A percentile compares a stretch with the other conserved stretches of the same genome.
phyloP scores from a whole-genome alignment of 2,113 vertebrate genomes.

The Sceloporus undulatus region DNA sequence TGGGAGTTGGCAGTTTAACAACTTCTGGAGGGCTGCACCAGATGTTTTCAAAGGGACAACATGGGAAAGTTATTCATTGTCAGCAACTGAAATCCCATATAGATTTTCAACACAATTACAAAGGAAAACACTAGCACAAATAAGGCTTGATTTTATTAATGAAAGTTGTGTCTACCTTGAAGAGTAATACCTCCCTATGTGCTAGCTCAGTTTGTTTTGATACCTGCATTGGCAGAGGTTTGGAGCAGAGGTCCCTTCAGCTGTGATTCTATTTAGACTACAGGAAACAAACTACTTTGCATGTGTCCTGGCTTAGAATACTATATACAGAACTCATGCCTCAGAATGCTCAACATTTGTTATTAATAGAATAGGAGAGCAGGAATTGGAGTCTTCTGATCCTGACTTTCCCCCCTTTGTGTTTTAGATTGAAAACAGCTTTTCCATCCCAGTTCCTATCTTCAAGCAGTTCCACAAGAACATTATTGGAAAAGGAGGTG shows the following conservation, averaged over 20 bases:
- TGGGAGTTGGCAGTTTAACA: too few species aligned
- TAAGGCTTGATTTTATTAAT: too few species aligned
- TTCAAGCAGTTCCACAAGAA: constrained; percentile 89
- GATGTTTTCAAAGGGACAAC: too few species aligned
- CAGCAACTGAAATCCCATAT: too few species aligned
- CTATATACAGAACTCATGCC: neutral
- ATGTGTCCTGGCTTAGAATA: neutral
- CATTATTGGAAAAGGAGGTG: constrained; percentile 86
- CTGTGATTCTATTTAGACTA: too few species aligned
- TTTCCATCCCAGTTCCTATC: constrained; percentile 83
- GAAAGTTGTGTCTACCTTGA: too few species aligned
- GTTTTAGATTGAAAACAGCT: constrained; percentile 84
- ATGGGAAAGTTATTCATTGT: too few species aligned
- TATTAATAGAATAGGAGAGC: neutral
- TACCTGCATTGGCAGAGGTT: neutral
- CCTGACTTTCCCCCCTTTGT: neutral
- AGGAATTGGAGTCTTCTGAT: neutral
- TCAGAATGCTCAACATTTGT: neutral
- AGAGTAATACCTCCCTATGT: too few species aligned
- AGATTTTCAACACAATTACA: too few species aligned
- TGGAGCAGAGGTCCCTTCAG: neutral
- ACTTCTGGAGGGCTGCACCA: too few species aligned
- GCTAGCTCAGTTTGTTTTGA: too few species aligned
- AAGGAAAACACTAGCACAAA: too few species aligned
- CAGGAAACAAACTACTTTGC: neutral